Conservation (phyloP, 2,888 invertebrate species). For the Amblyjoppa fuscipennis region DNA sequence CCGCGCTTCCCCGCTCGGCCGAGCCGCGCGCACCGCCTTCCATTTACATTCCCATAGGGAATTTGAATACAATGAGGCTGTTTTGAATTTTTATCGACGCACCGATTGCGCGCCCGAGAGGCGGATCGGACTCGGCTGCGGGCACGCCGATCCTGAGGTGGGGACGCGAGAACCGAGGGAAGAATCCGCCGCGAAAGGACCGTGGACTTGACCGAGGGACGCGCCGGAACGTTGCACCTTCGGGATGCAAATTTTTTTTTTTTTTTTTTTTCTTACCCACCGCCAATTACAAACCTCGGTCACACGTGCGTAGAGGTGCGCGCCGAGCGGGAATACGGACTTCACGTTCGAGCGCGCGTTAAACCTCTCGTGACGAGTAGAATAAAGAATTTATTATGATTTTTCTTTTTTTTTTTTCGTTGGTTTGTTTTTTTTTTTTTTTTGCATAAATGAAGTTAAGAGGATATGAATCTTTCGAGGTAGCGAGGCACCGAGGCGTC, state of each 20-base stretch:
- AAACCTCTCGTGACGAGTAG: constrained; percentile 24
- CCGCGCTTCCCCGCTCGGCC: constrained; percentile 28
- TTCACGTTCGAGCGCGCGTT: constrained; percentile 45
- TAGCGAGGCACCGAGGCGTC: constrained; percentile 18
- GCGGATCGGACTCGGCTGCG: constrained; percentile 19
- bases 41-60: constrained; percentile 73
- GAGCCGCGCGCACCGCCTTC: constrained; percentile 44
- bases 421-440: background rate
- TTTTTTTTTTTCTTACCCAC: constrained; percentile 1
- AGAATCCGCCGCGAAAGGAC: constrained; percentile 15
- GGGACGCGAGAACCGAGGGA: constrained; percentile 19
- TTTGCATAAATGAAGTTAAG: background rate
- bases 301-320: constrained; percentile 15
- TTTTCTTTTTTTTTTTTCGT: background rate
- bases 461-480: background rate
- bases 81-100: constrained; percentile 83
- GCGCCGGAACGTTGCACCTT: constrained; percentile 39
- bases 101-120: constrained; percentile 70
- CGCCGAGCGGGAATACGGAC: constrained; percentile 22
- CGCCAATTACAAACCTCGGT: constrained; percentile 57
- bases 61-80: constrained; percentile 84
- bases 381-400: constrained; percentile 18
- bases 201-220: constrained; percentile 20
- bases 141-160: background rate
- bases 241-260: constrained; percentile 49